Conservation (phyloP, 2,797 vertebrate genomes). For the Ciconia nigra region DNA sequence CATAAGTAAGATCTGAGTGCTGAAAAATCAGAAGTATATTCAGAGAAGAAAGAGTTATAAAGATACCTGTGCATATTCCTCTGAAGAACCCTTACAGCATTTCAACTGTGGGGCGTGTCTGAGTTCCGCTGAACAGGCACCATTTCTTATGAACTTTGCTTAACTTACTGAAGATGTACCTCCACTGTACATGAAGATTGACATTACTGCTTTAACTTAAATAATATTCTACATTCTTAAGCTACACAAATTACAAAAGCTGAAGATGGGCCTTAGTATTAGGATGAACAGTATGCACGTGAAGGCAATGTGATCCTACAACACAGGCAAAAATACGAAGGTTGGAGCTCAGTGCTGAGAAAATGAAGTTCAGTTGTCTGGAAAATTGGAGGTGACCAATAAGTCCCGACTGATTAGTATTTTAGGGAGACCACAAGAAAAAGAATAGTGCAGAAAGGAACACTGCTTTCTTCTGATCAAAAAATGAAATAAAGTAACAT, state of each 20-base stretch:
- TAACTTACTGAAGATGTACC: neutral
- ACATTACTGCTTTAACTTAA: neutral
- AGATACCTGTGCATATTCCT: neutral
- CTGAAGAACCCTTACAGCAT: neutral
- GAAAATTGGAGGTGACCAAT: neutral
- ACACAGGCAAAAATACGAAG: neutral
- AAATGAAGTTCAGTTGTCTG: neutral
- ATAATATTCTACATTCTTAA: neutral
- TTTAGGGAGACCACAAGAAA: neutral
- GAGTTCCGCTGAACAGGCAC: neutral
- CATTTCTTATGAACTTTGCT: neutral
- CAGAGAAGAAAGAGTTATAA: neutral
- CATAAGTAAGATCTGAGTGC: neutral
- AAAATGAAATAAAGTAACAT: neutral
- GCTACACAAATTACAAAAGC: neutral
- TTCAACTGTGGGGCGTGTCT: fast-evolving
- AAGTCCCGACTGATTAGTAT: neutral
- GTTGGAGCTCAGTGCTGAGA: neutral
- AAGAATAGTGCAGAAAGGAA: neutral
- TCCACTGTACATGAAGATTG: neutral
- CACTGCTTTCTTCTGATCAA: neutral
- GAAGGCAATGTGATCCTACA: neutral
- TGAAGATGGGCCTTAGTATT: neutral
- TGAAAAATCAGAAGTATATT: neutral
- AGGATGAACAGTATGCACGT: fast-evolving